Conservation (phyloP, 2,113 vertebrate species). For the Hymenochirus boettgeri region DNA sequence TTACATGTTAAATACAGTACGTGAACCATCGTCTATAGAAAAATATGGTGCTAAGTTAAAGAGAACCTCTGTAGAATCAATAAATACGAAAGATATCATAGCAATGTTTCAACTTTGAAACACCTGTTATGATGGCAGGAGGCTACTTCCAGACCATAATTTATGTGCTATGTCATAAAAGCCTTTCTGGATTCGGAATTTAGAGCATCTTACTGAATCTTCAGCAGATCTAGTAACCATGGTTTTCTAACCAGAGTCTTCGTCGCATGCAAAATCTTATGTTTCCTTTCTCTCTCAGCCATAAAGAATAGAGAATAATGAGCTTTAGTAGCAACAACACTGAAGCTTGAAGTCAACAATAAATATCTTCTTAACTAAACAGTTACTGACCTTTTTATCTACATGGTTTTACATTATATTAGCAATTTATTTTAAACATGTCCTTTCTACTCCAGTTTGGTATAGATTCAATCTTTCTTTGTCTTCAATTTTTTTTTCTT, state of each 20-base stretch:
- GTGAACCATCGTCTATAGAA: too few species aligned
- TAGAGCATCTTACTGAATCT: constrained; percentile 36
- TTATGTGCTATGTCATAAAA: constrained; percentile 30
- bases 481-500: not conserved
- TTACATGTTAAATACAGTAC: too few species aligned
- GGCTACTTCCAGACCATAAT: constrained; percentile 26
- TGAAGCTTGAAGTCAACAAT: constrained; percentile 38
- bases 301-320: constrained; percentile 41
- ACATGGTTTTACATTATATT: constrained; percentile 29
- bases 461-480: not conserved
- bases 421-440: constrained; percentile 22
- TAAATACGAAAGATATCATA: constrained; percentile 7
- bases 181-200: constrained; percentile 28
- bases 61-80: not conserved
- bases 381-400: constrained; percentile 38
- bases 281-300: constrained; percentile 31
- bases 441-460: not conserved
- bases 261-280: constrained; percentile 27
- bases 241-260: constrained; percentile 12
- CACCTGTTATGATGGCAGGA: constrained; percentile 26
- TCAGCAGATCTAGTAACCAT: constrained; percentile 36
- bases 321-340: constrained; percentile 9
- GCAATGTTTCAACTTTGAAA: constrained; percentile 13
- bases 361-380: constrained; percentile 41
- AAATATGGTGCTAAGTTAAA: too few species aligned